A percentile compares a stretch with the other conserved stretches of the same genome.
Evolutionary conservation across 2,113 vertebrate species (phyloP).

Genomic region (Coturnix japonica): DNA sequence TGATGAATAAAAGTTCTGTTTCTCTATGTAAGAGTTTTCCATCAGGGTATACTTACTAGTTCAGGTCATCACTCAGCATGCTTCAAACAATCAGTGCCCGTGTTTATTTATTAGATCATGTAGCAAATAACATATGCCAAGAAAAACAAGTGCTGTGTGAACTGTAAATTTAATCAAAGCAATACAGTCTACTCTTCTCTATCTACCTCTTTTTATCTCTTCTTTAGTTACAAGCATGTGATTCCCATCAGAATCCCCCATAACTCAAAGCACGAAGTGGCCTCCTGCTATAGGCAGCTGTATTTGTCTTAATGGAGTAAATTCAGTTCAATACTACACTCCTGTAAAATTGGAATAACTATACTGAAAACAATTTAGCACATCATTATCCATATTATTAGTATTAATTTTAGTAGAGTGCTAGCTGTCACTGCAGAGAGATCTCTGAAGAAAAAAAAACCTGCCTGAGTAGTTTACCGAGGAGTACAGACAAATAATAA

Average conservation of each 20-base stretch:
- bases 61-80: conserved; percentile 29
- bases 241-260: background rate
- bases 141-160: conserved; percentile 20
- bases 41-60: conserved; percentile 18
- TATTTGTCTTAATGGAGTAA: conserved; percentile 10
- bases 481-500: conserved; percentile 11
- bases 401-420: conserved; percentile 27
- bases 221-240: background rate
- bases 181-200: background rate
- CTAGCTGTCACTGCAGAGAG: conserved; percentile 28
- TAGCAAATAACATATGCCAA: background rate
- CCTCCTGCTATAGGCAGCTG: background rate
- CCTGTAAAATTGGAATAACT: conserved; percentile 19
- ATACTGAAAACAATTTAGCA: conserved; percentile 37
- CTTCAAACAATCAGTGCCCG: conserved; percentile 29
- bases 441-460: background rate
- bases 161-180: conserved; percentile 39
- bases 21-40: background rate
- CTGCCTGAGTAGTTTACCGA: conserved; percentile 30
- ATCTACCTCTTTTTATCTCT: conserved; percentile 5
- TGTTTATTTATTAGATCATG: conserved; percentile 55
- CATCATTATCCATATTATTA: conserved; percentile 32
- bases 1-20: conserved; percentile 53
- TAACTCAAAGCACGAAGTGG: background rate
- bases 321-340: background rate